Evolutionary conservation across 35 echinoderm and acorn worm species (phyloP).

Genomic region (Amphiura filiformis): DNA sequence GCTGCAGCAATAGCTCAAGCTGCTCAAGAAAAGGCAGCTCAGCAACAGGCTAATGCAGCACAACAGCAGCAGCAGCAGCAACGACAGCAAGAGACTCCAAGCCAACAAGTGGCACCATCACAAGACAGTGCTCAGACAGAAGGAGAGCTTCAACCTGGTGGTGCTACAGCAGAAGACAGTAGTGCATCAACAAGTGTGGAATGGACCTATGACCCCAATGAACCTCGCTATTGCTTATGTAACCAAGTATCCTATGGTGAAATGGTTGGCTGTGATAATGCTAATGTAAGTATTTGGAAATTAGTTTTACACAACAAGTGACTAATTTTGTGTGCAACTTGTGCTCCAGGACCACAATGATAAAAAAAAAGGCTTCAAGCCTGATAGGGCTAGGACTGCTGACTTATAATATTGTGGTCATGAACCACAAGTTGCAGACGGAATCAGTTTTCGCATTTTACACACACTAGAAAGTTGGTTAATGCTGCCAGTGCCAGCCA

Average conservation of each 20-base stretch:
- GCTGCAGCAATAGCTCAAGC: background rate
- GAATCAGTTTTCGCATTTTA: no score
- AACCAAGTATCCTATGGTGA: conserved; percentile 99
- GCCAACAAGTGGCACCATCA: conserved; percentile 28
- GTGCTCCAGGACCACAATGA: no score
- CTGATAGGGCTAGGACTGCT: no score
- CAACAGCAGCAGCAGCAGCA: background rate
- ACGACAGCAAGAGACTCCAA: conserved; percentile 20
- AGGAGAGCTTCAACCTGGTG: background rate
- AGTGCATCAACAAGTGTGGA: conserved; percentile 38
- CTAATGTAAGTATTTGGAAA: conserved; percentile 75
- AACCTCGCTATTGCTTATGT: conserved; percentile 94
- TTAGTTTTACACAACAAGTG: no score
- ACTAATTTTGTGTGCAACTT: no score
- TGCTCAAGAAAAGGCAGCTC: background rate
- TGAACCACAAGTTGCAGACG: no score
- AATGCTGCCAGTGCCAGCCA: no score
- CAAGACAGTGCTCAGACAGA: conserved; percentile 12
- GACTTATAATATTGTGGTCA: no score
- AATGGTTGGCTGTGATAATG: conserved; percentile 99
- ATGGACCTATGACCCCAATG: conserved; percentile 96
- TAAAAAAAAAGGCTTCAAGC: no score
- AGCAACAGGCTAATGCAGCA: no score
- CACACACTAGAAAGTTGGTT: no score
- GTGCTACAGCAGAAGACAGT: conserved; percentile 35